Base-by-base conservation (phyloP, 2,888 invertebrate species). In the Leptarthrus brevirostris region DNA sequence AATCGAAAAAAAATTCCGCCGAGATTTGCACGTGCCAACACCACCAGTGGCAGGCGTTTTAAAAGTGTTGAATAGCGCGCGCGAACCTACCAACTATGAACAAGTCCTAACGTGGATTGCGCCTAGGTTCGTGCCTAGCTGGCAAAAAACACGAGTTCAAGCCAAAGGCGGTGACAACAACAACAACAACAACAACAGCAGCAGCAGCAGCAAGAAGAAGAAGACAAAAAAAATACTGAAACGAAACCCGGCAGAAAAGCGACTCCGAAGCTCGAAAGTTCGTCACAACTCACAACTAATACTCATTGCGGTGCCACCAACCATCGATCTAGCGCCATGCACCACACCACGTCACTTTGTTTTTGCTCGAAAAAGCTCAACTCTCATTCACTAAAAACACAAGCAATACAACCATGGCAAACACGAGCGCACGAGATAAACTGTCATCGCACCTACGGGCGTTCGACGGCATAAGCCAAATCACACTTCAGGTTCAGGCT, bases 41-140 rank as follows among this genome's bases (percentile, higher is more conserved):
- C 58, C 26, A 58, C 10, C 58, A 58, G 58, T 26, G 26, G 44
- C 64, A 64, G 44, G 64, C 64, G 64, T 64, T 47, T 3, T 40
- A 40, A 10, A 64, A 64, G 64, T 64, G 64, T 64, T 64, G 64
- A 64, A 64, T 64, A 64, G 44, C 64, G 64, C 64, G 64, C 64
- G 64, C 64, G 64, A 64, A 64, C 44, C 64, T 24, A 64, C 64
- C 58, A 58, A 40, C 58, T 58, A 34, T 26, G 58, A 58, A 58
- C 64, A 44, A 47, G 47, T 22, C 20, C 64, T 64, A 47, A 36
- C 64, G 64, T 64, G 44, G 44, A 64, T 40, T 64, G 44, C 64
- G 64, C 47, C 44, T 64, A 44, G 64, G 44, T 36, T 24, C 14
- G 64, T 44, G 36, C 36, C 26, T 40, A 34, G 64, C 24, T 58